These are phyloP conservation scores for Saccostrea echinata DNA, from an alignment of 1,140 invertebrate species.

Conservation along the genomic window DNA sequence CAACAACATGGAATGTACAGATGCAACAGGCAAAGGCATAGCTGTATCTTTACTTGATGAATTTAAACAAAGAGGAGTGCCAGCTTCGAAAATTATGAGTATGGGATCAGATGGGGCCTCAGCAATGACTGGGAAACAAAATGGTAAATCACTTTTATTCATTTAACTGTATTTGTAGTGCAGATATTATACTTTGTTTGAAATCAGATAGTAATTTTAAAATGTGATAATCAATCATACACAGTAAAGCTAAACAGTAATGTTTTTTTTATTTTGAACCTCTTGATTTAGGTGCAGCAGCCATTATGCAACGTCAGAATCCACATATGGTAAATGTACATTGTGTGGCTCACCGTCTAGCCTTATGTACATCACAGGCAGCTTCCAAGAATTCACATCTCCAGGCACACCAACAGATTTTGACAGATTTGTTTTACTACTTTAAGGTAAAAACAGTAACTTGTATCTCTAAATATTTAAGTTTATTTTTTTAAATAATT, in stretches of 20 bases:
- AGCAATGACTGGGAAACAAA: conserved; percentile 55
- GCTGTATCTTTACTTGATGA: neutral
- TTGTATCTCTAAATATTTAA: too few species aligned
- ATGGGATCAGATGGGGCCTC: conserved; percentile 59
- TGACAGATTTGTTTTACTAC: conserved; percentile 52
- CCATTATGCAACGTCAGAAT: conserved; percentile 26
- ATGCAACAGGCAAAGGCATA: conserved; percentile 31
- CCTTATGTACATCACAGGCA: conserved; percentile 54
- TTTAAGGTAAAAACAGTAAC: conserved; percentile 39
- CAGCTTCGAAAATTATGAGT: conserved; percentile 38
- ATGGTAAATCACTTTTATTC: conserved; percentile 21
- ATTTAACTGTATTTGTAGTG: too few species aligned
- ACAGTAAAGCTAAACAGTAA: too few species aligned
- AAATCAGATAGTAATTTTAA: too few species aligned
- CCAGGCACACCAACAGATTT: conserved; percentile 43
- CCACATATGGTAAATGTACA: conserved; percentile 52
- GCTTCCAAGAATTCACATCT: conserved; percentile 25
- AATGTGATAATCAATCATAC: too few species aligned
- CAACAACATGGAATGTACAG: conserved; percentile 39
- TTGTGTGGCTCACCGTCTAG: conserved; percentile 39
- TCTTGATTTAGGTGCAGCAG: neutral
- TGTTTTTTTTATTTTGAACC: too few species aligned
- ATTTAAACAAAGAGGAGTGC: conserved; percentile 43
- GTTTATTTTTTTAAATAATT: too few species aligned
- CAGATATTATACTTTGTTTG: too few species aligned